Evolutionary conservation across 1,140 invertebrate species (phyloP), one percentile per base, ranked within the genome.

Genomic region (Drosophila burlai): DNA sequence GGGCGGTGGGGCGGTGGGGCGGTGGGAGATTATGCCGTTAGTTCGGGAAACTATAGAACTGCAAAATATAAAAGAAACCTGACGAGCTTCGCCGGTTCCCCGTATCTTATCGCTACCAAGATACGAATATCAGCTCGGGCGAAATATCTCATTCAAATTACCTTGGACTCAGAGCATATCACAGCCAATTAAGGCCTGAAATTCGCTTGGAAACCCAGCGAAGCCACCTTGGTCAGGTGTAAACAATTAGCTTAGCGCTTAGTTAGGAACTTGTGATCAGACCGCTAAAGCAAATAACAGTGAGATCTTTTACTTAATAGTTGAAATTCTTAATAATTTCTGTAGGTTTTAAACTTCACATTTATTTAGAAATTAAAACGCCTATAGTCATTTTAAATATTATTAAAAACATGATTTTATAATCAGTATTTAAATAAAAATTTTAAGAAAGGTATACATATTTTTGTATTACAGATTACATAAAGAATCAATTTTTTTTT

Each of bases 41-140:
- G 49, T 67, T 74, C 26, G 50, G 52, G 76, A 83, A 86, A 86
- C 83, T 86, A 83, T 87, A 87, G 43, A 86, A 77, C 80, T 87
- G 83, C 80, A 80, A 76, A 79, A 40, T 55, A 71, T 47, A 42
- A 55, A 73, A 50, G 47, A 77, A 55, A 61, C 69, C 72, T 73
- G 60, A 73, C 43, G 74, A 66, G 74, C 72, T 81, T 66, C 15
- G 57, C 55, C 45, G 49, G 68, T 61, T 78, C 21, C 15, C 15
- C n/a, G 36, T 66, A 85, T 85, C 83, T 85, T 85, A 85, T 85
- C 82, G 54, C 31, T 43, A 8, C 46, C 31, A 15, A 73, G 54
- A 73, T 72, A 72, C 21, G 36, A 59, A 59, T 24, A 40, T 72
- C 29, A 34, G 38, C 38, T 45, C 13, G 10, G 45, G 21, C 34